Evolutionary conservation across 2,888 invertebrate species (phyloP).

Genomic region (Camponotus fellah): DNA sequence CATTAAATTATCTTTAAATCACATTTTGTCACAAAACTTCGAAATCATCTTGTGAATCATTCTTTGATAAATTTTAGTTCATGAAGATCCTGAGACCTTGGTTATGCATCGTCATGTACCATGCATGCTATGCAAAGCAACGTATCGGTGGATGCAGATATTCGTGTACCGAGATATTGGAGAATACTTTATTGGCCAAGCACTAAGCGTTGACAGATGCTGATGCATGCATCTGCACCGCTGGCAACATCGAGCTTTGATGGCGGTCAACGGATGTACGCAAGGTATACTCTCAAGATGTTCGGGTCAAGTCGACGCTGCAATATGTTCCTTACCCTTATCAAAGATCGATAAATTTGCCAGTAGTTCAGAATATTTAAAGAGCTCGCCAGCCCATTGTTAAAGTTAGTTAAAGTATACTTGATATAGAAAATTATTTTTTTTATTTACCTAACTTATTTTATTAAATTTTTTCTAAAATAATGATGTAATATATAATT

Average conservation of each 20-base stretch:
- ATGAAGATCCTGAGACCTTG: neutral
- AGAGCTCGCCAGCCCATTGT: neutral
- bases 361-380: conserved; percentile 19
- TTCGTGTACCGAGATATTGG: conserved; percentile 36
- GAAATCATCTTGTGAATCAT: neutral
- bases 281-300: conserved; percentile 8
- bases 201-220: conserved; percentile 41
- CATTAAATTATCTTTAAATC: neutral
- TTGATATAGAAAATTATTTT: neutral
- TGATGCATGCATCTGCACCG: conserved; percentile 54
- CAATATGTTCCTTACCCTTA: conserved; percentile 56
- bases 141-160: conserved; percentile 18
- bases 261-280: conserved; percentile 29
- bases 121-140: conserved; percentile 30
- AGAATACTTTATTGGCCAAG: conserved; percentile 47
- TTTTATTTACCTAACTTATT: neutral
- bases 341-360: conserved; percentile 53
- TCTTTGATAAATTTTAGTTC: neutral
- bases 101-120: conserved; percentile 37
- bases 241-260: conserved; percentile 32
- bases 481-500: neutral
- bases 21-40: neutral
- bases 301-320: conserved; percentile 1
- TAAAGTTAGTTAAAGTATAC: conserved; percentile 15
- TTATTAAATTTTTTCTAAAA: neutral